Evolutionary conservation across 2,797 vertebrate genomes (phyloP), one percentile per base, ranked within the genome.

Genomic region (Macroramphosus scolopax): DNA sequence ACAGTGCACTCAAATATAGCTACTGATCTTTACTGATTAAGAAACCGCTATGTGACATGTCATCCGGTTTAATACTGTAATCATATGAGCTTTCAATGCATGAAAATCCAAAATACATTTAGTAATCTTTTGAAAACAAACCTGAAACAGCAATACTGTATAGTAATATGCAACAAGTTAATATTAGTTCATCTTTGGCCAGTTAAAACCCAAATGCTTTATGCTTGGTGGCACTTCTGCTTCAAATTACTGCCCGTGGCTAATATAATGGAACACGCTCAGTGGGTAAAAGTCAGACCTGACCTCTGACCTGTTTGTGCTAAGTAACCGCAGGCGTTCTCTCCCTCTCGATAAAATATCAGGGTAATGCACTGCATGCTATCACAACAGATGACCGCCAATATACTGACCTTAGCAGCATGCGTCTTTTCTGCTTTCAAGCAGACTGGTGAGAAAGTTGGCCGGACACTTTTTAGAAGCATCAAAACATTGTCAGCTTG

Each of bases 221-320:
- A 72, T 81, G 83, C 77, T 80, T 52, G 65, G 65, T 87, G 65
- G 69, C 72, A 80, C 64, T 87, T 89, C 91, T 93, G 92, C 87
- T 93, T 92, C 89, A 88, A 88, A 92, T 95, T 92, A 94, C 83
- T 88, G 86, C 86, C 82, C 84, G 83, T 88, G 88, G 86, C 82
- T 87, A 78, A 88, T 64, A 87, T 78, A 79, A 83, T 91, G 83
- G 87, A 90, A 79, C 79, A 79, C 83, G 69, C 81, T 88, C 85
- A 88, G 87, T 89, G 82, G 89, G 87, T 83, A 84, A 87, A 91
- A 91, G 91, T 89, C 36, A 79, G 85, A 56, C 64, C 77, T 84
- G 90, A 88, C 91, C 91, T 91, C 90, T 94, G 92, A 94, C 91
- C 90, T 87, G 65, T 75, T 82, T 87, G 89, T 89, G 92, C 89